Percentiles rank a stretch among this genome's conserved stretches.
These are phyloP conservation scores for Eonycteris spelaea DNA, from an alignment of 2,113 vertebrate genomes.

Conservation along the genomic window DNA sequence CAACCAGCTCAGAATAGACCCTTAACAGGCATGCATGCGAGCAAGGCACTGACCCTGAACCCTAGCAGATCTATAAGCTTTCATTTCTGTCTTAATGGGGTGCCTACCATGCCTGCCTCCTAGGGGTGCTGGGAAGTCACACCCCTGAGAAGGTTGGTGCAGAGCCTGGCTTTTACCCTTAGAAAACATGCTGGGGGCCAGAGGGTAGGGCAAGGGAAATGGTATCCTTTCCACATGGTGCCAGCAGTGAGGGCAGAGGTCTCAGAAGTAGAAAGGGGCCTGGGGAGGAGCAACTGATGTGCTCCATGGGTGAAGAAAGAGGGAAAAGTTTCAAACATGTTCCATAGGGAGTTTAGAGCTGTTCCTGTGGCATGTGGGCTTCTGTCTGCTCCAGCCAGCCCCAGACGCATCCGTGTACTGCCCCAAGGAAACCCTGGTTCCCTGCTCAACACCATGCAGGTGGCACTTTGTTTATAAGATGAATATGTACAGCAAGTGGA, in stretches of 20 bases:
- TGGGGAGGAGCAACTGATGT: neutral
- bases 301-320: neutral
- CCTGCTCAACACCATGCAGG: neutral
- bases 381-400: neutral
- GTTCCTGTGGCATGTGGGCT: neutral
- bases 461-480: neutral
- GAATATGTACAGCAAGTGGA: neutral
- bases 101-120: neutral
- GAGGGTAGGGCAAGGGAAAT: neutral
- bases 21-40: neutral
- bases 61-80: neutral
- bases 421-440: neutral
- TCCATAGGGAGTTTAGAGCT: neutral
- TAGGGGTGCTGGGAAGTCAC: neutral
- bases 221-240: neutral
- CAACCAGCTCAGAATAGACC: neutral
- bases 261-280: neutral
- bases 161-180: neutral
- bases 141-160: neutral
- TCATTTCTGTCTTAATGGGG: neutral
- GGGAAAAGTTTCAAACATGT: neutral
- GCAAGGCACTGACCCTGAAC: neutral
- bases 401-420: neutral
- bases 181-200: neutral
- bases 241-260: neutral